Base-by-base conservation (phyloP, 2,888 invertebrate species). In the Lithosia quadra region DNA sequence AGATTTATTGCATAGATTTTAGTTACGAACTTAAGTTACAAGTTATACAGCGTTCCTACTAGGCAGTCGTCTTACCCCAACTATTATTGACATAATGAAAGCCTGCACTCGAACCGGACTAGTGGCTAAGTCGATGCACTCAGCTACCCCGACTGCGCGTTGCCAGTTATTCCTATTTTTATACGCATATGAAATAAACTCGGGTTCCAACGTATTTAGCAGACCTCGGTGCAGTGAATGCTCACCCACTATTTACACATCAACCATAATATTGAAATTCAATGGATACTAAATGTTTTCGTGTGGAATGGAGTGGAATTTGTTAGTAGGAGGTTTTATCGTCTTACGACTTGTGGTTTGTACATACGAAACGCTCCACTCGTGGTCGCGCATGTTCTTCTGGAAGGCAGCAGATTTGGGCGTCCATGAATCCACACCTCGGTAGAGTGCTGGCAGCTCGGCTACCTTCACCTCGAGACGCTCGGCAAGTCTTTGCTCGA, bases 361-460 rank as follows among this genome's bases (percentile, higher is more conserved):
- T 95, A 95, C 95, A 91, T 95, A 95, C 95, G 95, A 95, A 88
- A 95, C 94, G 89, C 95, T 95, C 95, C 95, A 95, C 89, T 95
- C 95, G 91, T 95, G 95, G 78, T 95, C 95, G 74, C 93, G 94
- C 93, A 95, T 95, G 82, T 92, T 95, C 91, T 94, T 95, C 92
- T 94, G 95, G 90, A 95, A 95, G 74, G 94, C 92, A 83, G 92
- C 92, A 24, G 95, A 97, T 94, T 97, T 97, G 88, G 97, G 97
- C 87, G 97, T 97, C 97, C 97, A 97, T 84, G 97, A 96, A 82
- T 94, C 95, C 88, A 97, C 96, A 71, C 97, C 96, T 83, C 97
- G 96, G 91, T 97, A 97, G 76, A 97, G 95, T 79, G 97, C 96
- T 66, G 97, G 97, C 89, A 96, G 95, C 86, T 96, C 95, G 61